Evolutionary conservation across 1,140 invertebrate species (phyloP), one percentile per base, ranked within the genome.

Genomic region (Druon quercuslanigerum): DNA sequence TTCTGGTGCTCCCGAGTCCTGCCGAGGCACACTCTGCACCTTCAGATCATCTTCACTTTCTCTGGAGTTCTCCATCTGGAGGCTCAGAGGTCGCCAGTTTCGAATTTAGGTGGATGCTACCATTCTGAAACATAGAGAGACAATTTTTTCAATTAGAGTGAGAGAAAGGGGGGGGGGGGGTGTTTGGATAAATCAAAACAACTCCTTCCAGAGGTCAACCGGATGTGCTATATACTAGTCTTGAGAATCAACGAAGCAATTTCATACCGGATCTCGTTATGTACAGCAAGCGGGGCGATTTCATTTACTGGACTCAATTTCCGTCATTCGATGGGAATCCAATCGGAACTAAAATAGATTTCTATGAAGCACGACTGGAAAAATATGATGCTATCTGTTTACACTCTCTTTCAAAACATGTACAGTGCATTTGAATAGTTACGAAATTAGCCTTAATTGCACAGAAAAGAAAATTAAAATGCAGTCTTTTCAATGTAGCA

Each of bases 1-100:
- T 73, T 91, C 87, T 9, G 87, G 88, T 7, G 90, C 88, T 1
- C 88, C 88, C 1, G 88, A 90, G 33, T 90, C 90, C 70, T 91
- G 89, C 0, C 89, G 84, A 4, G 83, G 84, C 12, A 89, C 87
- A 20, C 86, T 88, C 20, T 82, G 83, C 16, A 82, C 83, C 25
- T 52, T 71, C 40, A 40, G 54, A 17, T 76, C 52, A 25, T 77
- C 79, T 14, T 80, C 74, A 51, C 56, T 77, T 20, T 84, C 77
- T 8, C 66, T 70, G 12, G 50, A 17, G 17, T 73, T 40, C 51
- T 85, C 84, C 85, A 87, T 87, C 72, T 78, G 57, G 74, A 71
- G 57, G 52, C 19, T 50, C 0, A 51, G 60, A 56, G 50, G 54
- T 84, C 46, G 51, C 72, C 16, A 76, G 50, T 12, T 71, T 72